Base-by-base conservation (phyloP, 2,888 invertebrate species). In the Folsomia manolachei region DNA sequence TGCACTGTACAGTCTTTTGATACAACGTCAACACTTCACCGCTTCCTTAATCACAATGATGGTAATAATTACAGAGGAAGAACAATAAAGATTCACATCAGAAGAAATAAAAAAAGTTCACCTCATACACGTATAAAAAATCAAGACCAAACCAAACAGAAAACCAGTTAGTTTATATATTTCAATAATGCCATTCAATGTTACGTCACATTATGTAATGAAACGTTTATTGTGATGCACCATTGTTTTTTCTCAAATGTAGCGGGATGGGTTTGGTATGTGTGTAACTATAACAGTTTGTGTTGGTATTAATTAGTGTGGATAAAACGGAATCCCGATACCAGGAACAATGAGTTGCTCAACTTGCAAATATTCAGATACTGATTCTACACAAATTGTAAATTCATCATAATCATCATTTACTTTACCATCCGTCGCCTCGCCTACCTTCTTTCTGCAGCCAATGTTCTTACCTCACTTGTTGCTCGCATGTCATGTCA, bases 21-120 rank as follows among this genome's bases (percentile, higher is more conserved):
- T n/a, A 9, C 51, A 51, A 56, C 18, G 56, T 56, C 56, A 21
- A 56, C 56, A 56, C 56, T 19, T 56, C 56, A 27, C 27, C 63
- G 63, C 63, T 63, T 63, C 27, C 63, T 63, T 27, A 63, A 63
- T 27, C 23, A 63, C 27, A n/a, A n/a, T 9, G 19, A 56, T 56
- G 19, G 56, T 19, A 56, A 56, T 56, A 56, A 56, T 56, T 14
- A 56, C 56, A 56, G 56, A 56, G 56, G 14, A 27, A 27, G 21
- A 63, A 63, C 63, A 63, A 63, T 63, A 63, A 63, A 63, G 27
- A 63, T 63, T 63, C 63, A 63, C 63, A 63, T 63, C 63, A 63
- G 63, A 63, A 11, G 23, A 62, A 9, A 56, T n/a, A n/a, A 27
- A 63, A 23, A 25, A 27, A n/a, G 27, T 27, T 26, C 63, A 63